These are phyloP conservation scores for Calephelis virginiensis DNA, from an alignment of 1,140 invertebrate species.

Conservation along the genomic window DNA sequence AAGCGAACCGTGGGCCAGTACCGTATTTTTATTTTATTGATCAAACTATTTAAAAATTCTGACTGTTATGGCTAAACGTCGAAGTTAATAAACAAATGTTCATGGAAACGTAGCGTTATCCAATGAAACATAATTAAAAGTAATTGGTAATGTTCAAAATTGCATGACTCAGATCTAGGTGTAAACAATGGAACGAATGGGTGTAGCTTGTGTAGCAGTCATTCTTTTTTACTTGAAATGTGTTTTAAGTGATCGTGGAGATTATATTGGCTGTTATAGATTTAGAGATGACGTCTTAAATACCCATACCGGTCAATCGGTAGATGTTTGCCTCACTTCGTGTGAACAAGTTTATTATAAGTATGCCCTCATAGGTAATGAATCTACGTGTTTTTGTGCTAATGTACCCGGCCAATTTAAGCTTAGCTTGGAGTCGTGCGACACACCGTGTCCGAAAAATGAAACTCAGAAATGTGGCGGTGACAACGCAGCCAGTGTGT, in stretches of 20 bases:
- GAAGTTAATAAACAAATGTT: background rate
- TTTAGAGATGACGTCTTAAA: constrained; percentile 58
- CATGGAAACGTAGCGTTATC: background rate
- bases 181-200: constrained; percentile 55
- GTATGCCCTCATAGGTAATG: constrained; percentile 65
- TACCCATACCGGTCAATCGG: constrained; percentile 65
- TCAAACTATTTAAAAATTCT: background rate
- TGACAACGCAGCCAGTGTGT: constrained; percentile 74
- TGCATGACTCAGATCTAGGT: constrained; percentile 38
- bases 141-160: constrained; percentile 1
- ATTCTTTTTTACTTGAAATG: constrained; percentile 31
- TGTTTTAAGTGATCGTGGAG: constrained; percentile 50
- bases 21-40: constrained; percentile 10
- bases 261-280: constrained; percentile 64
- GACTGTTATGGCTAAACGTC: background rate
- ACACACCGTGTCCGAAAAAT: constrained; percentile 74
- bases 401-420: constrained; percentile 57
- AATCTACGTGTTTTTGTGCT: constrained; percentile 69
- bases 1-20: background rate
- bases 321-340: constrained; percentile 65
- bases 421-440: constrained; percentile 54
- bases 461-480: constrained; percentile 78
- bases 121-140: background rate
- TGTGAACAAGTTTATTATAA: constrained; percentile 72
- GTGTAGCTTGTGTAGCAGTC: constrained; percentile 31